Conservation (phyloP, 1,140 invertebrate species). For the Delia radicum region DNA sequence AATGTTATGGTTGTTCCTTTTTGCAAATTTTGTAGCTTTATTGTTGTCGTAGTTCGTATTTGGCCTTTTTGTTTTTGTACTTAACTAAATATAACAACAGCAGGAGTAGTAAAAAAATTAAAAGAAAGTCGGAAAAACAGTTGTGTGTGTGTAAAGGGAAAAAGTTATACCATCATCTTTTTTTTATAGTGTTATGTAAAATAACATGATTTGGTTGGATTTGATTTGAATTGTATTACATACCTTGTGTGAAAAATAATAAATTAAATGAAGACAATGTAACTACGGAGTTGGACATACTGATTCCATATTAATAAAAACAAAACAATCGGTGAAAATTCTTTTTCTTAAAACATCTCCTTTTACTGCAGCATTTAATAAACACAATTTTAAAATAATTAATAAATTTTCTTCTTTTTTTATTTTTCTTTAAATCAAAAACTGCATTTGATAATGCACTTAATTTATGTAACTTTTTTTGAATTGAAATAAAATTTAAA, state of each 20-base stretch:
- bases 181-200: slow-evolving; percentile 4
- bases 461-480: slow-evolving; percentile 7
- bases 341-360: too few relatives aligned
- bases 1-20: background rate
- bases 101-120: too few relatives aligned
- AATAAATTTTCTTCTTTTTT: background rate
- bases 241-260: slow-evolving; percentile 56
- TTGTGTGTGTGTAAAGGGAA: too few relatives aligned
- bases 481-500: background rate
- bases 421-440: background rate
- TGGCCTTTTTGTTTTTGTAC: background rate
- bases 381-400: background rate
- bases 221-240: slow-evolving; percentile 11
- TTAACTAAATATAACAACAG: too few relatives aligned
- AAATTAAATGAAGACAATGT: slow-evolving; percentile 55
- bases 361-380: background rate
- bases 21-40: background rate
- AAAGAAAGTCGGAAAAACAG: too few relatives aligned
- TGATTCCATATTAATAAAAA: slow-evolving; percentile 50
- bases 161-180: background rate
- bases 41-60: background rate
- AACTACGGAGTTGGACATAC: slow-evolving; percentile 54
- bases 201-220: background rate
- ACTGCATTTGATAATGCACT: background rate
- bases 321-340: slow-evolving; percentile 5